phyloP scores from a whole-genome alignment of 23 tunicate species.

The Styela plicata region DNA sequence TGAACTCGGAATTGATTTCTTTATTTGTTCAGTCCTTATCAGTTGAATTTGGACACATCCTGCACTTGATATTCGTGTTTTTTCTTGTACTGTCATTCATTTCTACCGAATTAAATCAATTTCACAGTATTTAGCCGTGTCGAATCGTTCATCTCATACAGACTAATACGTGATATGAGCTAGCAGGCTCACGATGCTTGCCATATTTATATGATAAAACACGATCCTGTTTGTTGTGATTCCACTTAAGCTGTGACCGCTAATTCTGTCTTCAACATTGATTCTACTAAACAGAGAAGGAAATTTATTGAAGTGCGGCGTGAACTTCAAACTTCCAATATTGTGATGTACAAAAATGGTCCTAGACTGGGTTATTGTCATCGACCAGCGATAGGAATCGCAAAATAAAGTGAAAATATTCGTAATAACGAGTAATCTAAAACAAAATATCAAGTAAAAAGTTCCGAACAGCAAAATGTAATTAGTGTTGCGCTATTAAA shows the following conservation, averaged over 20 bases:
- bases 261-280: neutral
- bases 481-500: no score
- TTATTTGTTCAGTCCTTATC: neutral
- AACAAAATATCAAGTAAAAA: neutral
- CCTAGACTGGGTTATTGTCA: neutral
- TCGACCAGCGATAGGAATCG: neutral
- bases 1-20: neutral
- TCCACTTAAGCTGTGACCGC: neutral
- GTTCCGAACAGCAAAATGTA: neutral
- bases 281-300: neutral
- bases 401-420: neutral
- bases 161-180: neutral
- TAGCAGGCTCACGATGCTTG: neutral
- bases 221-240: neutral
- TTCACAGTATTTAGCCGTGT: neutral
- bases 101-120: neutral
- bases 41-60: neutral
- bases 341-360: neutral
- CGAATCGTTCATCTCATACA: neutral
- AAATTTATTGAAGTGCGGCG: neutral
- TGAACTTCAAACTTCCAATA: neutral
- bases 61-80: neutral
- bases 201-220: neutral
- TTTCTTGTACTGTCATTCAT: neutral
- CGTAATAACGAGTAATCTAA: neutral